These are phyloP conservation scores for Megathymus violae DNA, from an alignment of 1,140 invertebrate genomes.

Conservation along the genomic window DNA sequence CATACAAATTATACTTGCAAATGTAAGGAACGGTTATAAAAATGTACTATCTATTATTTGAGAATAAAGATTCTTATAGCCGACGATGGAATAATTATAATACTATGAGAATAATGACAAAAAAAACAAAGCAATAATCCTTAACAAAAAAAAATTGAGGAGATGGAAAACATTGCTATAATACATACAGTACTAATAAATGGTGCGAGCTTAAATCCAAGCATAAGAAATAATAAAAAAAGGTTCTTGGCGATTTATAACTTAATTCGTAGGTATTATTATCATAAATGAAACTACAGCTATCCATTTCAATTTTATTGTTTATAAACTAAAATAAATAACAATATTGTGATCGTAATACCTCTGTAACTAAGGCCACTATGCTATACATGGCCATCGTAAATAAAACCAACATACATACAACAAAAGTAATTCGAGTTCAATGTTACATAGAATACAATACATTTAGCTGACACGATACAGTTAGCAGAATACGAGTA, in stretches of 20 bases:
- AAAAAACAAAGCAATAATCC: no score
- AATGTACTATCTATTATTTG: no score
- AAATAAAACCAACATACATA: slow-evolving; percentile 12
- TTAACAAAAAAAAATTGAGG: no score
- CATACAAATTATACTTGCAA: no score
- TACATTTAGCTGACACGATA: slow-evolving; percentile 22
- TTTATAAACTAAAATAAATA: slow-evolving; percentile 18
- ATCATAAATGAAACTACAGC: slow-evolving; percentile 17
- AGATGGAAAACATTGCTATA: no score
- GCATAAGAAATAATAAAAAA: not conserved
- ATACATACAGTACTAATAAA: no score
- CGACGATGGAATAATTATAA: no score
- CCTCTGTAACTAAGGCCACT: slow-evolving; percentile 7
- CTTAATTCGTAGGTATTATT: not conserved
- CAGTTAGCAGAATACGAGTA: slow-evolving; percentile 20
- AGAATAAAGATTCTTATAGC: no score
- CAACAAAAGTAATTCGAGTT: slow-evolving; percentile 12
- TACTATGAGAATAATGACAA: no score
- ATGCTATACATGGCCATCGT: slow-evolving; percentile 7
- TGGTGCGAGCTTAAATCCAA: not conserved
- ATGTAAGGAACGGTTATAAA: no score
- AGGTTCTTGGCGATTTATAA: not conserved
- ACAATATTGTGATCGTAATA: slow-evolving; percentile 12
- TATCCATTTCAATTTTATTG: slow-evolving; percentile 13
- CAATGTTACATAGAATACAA: slow-evolving; percentile 11